Evolutionary conservation across 1,140 invertebrate species (phyloP), one percentile per base, ranked within the genome.

Genomic region (Drosophila grimshawi): DNA sequence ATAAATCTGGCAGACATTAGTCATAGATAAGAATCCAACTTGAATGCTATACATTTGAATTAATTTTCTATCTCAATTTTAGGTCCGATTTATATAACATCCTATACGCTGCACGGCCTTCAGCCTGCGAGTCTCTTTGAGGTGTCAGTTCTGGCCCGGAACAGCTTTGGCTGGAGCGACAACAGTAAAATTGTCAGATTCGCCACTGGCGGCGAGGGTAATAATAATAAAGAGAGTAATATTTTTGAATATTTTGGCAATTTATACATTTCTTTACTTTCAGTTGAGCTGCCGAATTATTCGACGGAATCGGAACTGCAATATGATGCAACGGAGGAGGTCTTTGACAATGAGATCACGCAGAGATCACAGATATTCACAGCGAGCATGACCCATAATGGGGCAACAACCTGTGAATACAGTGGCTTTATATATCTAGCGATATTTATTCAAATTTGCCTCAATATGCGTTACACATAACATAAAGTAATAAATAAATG

Each of bases 121-220:
- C 93, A 94, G 33, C 93, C 93, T 19, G 94, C 94, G 32, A 94
- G 93, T 5, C 92, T 94, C n/a, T 96, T 96, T 75, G 95, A 96
- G 82, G 95, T 94, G 2, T 91, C 94, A 2, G 93, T 96, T 7
- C 88, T 94, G 27, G 95, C 95, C 2, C 94, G 95, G 83, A 96
- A 96, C 92, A 93, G 94, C 68, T 96, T 94, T 76, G 96, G 96
- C 3, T 95, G 94, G 94, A 95, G 95, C 55, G 94, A 94, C 74
- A 94, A 94, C 1, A 95, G 95, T 5, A 93, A 94, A 11, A 93
- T 95, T 32, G 93, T 95, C 45, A 93, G 94, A 73, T 96, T 96
- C 78, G 93, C 95, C 6, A 96, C 95, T 3, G 93, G 94, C n/a
- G 94, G 94, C 51, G 93, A 93, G 80, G 93, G 95, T 95, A 92